phyloP scores from a whole-genome alignment of 1,140 invertebrate genomes.

The Hyles euphorbiae region DNA sequence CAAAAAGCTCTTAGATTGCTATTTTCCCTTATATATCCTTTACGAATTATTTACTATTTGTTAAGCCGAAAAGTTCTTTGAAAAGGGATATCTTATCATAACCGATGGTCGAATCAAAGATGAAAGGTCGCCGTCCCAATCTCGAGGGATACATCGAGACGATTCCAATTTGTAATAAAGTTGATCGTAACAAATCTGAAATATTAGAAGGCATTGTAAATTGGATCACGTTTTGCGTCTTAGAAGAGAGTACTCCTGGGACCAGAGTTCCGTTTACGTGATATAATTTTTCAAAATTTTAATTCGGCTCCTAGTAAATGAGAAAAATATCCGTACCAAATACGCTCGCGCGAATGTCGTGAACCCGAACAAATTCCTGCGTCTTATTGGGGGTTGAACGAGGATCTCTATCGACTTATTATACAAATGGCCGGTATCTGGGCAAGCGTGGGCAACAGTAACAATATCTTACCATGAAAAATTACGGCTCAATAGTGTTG shows the following conservation, averaged over 20 bases:
- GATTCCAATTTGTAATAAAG: slow-evolving; percentile 51
- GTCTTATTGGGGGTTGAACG: slow-evolving; percentile 36
- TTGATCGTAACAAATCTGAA: slow-evolving; percentile 42
- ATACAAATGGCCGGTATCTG: slow-evolving; percentile 57
- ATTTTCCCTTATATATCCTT: no score
- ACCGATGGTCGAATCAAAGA: slow-evolving; percentile 21
- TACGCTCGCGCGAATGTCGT: not conserved
- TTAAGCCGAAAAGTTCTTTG: slow-evolving; percentile 4
- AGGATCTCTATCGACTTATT: slow-evolving; percentile 56
- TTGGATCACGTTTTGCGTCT: slow-evolving; percentile 50
- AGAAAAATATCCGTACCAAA: not conserved
- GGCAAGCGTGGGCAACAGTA: slow-evolving; percentile 39
- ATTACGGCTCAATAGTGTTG: slow-evolving; percentile 42
- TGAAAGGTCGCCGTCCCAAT: slow-evolving; percentile 23
- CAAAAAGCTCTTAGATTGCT: not conserved
- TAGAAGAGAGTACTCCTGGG: slow-evolving; percentile 29
- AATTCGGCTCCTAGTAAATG: not conserved
- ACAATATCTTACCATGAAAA: slow-evolving; percentile 53
- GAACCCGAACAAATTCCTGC: slow-evolving; percentile 41
- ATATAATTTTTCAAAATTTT: slow-evolving; percentile 1
- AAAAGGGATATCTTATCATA: slow-evolving; percentile 21
- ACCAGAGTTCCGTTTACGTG: slow-evolving; percentile 27
- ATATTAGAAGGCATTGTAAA: slow-evolving; percentile 45
- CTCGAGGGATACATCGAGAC: slow-evolving; percentile 36
- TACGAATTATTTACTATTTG: no score